Conservation (phyloP, 2,797 vertebrate species). For the Sebastes itinus region DNA sequence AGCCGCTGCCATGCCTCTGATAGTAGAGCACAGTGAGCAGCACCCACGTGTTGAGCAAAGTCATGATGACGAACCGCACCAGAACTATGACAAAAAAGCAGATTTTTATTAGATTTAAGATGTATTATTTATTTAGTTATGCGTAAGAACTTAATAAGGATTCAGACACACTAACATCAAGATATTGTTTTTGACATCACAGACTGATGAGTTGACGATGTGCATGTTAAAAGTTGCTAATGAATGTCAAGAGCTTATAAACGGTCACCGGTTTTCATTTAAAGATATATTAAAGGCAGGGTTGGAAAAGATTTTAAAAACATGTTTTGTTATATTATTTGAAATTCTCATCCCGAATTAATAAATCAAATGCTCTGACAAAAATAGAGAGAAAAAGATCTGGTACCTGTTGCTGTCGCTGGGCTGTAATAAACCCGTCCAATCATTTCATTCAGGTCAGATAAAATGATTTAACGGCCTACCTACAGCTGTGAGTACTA, state of each 20-base stretch:
- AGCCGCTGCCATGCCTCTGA: slow-evolving; percentile 78
- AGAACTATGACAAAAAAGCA: slow-evolving; percentile 83
- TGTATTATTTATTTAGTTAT: background rate
- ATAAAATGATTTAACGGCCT: no score
- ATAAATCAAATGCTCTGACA: no score
- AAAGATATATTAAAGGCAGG: background rate
- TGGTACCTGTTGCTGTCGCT: no score
- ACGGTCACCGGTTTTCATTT: background rate
- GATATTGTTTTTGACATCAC: background rate
- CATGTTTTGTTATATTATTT: background rate
- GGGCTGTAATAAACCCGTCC: no score
- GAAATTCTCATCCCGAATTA: no score
- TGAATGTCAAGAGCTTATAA: background rate
- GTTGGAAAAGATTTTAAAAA: background rate
- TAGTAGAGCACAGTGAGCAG: slow-evolving; percentile 87
- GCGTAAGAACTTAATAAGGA: background rate
- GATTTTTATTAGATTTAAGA: background rate
- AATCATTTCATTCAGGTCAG: accelerated
- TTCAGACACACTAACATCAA: background rate
- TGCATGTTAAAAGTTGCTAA: background rate
- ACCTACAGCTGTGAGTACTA: no score
- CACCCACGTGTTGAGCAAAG: slow-evolving; percentile 91
- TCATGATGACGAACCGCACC: slow-evolving; percentile 87
- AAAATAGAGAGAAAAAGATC: no score
- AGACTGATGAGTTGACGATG: background rate